phyloP scores from a whole-genome alignment of 2,113 vertebrate genomes.

The Notarius quadriscutis region DNA sequence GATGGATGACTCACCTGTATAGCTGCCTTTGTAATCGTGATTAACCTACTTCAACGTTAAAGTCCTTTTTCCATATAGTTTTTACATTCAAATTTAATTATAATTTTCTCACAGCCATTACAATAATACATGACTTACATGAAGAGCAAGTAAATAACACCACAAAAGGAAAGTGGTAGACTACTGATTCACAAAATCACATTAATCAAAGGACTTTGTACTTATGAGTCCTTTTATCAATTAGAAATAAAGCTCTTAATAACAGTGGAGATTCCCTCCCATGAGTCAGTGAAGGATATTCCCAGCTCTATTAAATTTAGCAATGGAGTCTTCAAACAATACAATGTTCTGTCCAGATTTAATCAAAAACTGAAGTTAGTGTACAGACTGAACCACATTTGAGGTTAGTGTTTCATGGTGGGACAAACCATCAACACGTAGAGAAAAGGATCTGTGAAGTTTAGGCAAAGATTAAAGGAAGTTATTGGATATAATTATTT shows the following conservation, averaged over 20 bases:
- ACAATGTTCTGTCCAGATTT: background rate
- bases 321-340: background rate
- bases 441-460: background rate
- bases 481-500: background rate
- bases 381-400: background rate
- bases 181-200: background rate
- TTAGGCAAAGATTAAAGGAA: background rate
- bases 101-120: background rate
- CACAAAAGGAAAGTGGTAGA: background rate
- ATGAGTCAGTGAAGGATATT: background rate
- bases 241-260: slow-evolving; percentile 23
- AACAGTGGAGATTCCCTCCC: background rate
- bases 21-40: background rate
- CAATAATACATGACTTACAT: background rate
- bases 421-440: background rate
- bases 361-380: background rate
- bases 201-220: background rate
- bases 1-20: slow-evolving; percentile 1
- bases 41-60: background rate
- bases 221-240: background rate
- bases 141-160: background rate
- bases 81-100: background rate
- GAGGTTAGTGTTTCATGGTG: background rate
- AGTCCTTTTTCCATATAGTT: background rate
- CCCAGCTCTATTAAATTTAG: background rate